phyloP scores from a whole-genome alignment of 2,797 vertebrate species.

The Benthosema pterotum region DNA sequence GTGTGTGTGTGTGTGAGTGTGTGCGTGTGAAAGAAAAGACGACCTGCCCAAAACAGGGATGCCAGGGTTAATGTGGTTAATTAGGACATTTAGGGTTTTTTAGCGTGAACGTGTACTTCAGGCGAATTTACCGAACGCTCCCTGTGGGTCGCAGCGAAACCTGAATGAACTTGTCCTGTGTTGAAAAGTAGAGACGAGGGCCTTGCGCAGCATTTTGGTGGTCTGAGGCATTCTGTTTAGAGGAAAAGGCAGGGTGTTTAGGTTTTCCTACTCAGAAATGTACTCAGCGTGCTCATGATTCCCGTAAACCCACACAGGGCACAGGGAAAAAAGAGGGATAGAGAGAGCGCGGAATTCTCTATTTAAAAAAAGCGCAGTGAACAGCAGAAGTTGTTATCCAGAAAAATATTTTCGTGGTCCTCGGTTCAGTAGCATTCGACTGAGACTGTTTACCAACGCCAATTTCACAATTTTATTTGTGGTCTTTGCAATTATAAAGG shows the following conservation, averaged over 20 bases:
- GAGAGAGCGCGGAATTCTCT: not conserved
- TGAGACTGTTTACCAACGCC: constrained; percentile 21
- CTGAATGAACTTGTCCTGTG: not conserved
- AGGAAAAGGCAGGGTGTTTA: constrained; percentile 55
- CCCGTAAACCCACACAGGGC: constrained; percentile 48
- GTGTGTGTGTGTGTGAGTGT: too few species aligned
- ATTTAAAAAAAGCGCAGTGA: constrained; percentile 30
- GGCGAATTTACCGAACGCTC: not conserved
- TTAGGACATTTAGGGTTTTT: too few species aligned
- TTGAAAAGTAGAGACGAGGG: constrained; percentile 20
- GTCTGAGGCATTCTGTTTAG: constrained; percentile 51
- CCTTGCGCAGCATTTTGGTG: constrained; percentile 27
- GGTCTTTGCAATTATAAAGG: constrained; percentile 20
- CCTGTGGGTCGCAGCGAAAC: not conserved
- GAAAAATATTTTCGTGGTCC: constrained; percentile 52
- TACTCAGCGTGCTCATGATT: constrained; percentile 49
- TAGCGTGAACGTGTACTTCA: too few species aligned
- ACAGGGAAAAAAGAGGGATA: not conserved
- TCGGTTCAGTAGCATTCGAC: constrained; percentile 19
- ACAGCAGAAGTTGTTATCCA: constrained; percentile 48
- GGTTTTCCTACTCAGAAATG: constrained; percentile 68
- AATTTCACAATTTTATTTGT: constrained; percentile 25
- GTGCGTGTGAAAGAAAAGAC: too few species aligned
- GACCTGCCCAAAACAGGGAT: too few species aligned
- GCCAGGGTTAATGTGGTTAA: too few species aligned